These are phyloP conservation scores for Spodoptera picta DNA, from an alignment of 2,888 invertebrate species.

Conservation along the genomic window DNA sequence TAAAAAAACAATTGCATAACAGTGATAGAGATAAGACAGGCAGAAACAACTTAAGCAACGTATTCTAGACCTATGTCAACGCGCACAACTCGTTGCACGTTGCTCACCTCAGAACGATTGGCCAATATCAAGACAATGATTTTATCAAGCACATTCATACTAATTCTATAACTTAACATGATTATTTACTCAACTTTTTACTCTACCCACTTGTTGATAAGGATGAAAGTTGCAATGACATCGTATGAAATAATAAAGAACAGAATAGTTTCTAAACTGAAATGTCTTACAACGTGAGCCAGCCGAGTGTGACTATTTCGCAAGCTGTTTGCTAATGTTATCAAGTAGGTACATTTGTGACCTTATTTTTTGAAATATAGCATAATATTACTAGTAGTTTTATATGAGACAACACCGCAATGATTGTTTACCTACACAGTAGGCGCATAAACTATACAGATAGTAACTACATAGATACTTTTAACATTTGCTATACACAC, in stretches of 20 bases:
- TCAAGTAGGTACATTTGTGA: conserved; percentile 52
- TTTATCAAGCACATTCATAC: conserved; percentile 19
- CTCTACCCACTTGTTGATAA: conserved; percentile 29
- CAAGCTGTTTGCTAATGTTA: conserved; percentile 63
- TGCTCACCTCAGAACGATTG: conserved; percentile 19
- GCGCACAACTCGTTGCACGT: no score
- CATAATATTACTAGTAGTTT: no score
- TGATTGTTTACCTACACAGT: no score
- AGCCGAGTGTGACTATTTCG: conserved; percentile 71
- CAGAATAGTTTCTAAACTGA: conserved; percentile 58
- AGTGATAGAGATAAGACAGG: no score
- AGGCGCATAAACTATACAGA: no score
- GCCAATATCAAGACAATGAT: conserved; percentile 34
- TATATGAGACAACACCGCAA: no score
- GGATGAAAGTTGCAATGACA: conserved; percentile 45
- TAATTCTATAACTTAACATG: conserved; percentile 14
- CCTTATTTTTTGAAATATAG: conserved; percentile 37
- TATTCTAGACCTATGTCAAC: no score
- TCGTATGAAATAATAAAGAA: conserved; percentile 37
- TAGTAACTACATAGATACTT: no score
- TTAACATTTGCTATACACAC: no score
- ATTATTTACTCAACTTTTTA: conserved; percentile 14
- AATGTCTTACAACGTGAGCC: conserved; percentile 65
- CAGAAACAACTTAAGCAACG: no score
- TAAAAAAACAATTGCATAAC: conserved; percentile 9